These are phyloP conservation scores for Orius insidiosus DNA, from an alignment of 1,140 invertebrate species.

Conservation along the genomic window DNA sequence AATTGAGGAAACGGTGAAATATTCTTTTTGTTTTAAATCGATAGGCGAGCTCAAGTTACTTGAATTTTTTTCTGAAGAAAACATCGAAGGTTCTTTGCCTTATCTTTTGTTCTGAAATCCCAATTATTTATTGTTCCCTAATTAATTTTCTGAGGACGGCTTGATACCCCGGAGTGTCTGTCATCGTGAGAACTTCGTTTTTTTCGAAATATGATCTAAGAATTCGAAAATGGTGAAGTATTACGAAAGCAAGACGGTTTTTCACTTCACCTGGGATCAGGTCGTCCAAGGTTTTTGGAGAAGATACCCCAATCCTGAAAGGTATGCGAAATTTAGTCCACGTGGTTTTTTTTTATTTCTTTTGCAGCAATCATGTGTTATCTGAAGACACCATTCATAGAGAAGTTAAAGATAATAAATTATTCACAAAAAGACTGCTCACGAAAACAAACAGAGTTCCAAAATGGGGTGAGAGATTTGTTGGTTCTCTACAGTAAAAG, in stretches of 20 bases:
- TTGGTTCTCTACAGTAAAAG: conserved; percentile 62
- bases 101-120: too few species aligned
- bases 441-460: conserved; percentile 83
- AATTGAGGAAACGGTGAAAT: too few species aligned
- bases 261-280: conserved; percentile 79
- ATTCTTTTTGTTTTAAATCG: too few species aligned
- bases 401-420: conserved; percentile 54
- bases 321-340: conserved; percentile 38
- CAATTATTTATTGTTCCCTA: too few species aligned
- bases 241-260: conserved; percentile 51
- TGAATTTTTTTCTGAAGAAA: too few species aligned
- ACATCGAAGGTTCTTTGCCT: too few species aligned
- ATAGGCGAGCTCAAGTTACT: too few species aligned
- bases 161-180: too few species aligned
- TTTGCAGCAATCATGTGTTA: conserved; percentile 69
- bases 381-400: conserved; percentile 76
- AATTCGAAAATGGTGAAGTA: conserved; percentile 34
- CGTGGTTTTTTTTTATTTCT: background rate
- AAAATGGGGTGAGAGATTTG: conserved; percentile 81
- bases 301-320: conserved; percentile 83
- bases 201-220: too few species aligned
- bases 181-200: too few species aligned
- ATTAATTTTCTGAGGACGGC: too few species aligned
- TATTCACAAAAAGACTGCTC: conserved; percentile 67
- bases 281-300: conserved; percentile 79